These are phyloP conservation scores for Puma concolor DNA, from an alignment of 2,113 vertebrate genomes.

Conservation along the genomic window DNA sequence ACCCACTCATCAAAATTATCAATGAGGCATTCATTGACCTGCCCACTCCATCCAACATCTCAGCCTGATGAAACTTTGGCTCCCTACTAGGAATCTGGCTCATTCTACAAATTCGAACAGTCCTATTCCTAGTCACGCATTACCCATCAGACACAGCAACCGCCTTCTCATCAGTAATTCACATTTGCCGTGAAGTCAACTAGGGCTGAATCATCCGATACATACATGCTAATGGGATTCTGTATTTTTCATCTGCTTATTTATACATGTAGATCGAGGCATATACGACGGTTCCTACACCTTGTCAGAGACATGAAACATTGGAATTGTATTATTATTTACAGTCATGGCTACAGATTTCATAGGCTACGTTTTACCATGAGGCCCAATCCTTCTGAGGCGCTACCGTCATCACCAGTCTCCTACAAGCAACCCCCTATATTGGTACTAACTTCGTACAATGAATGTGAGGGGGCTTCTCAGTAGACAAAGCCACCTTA, in stretches of 20 bases:
- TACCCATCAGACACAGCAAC: neutral
- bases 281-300: too few species aligned
- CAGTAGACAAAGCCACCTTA: neutral
- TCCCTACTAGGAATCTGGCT: too few species aligned
- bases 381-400: neutral
- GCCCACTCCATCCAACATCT: too few species aligned
- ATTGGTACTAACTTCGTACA: fast-evolving
- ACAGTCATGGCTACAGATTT: neutral
- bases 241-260: neutral
- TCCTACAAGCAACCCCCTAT: neutral
- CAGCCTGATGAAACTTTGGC: too few species aligned
- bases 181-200: neutral
- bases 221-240: neutral
- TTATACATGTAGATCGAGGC: too few species aligned
- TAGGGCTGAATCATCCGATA: neutral
- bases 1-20: too few species aligned
- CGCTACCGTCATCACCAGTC: neutral
- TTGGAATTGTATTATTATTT: neutral
- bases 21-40: too few species aligned
- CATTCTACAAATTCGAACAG: too few species aligned
- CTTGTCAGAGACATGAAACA: too few species aligned
- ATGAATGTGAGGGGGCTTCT: neutral
- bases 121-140: neutral
- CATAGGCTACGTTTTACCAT: neutral
- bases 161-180: neutral